A percentile compares a stretch with the other conserved stretches of the same genome.
phyloP scores from a whole-genome alignment of 2,797 vertebrate genomes.

The Caiman crocodilus region DNA sequence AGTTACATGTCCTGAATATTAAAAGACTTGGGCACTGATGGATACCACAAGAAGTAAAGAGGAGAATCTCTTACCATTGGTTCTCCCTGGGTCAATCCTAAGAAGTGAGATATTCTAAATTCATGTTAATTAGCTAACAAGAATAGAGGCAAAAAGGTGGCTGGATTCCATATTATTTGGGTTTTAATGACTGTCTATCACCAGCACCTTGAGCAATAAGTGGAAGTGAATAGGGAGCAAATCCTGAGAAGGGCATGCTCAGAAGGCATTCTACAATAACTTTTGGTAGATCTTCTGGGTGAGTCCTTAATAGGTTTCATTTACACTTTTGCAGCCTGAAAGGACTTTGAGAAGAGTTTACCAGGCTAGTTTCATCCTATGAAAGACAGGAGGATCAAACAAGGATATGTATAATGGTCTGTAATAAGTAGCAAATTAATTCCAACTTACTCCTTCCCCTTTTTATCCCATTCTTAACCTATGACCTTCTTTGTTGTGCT shows the following conservation, averaged over 20 bases:
- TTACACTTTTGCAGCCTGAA: not conserved
- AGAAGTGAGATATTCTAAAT: conserved; percentile 39
- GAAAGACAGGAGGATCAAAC: not conserved
- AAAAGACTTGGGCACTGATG: not conserved
- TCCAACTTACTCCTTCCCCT: not conserved
- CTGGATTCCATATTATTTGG: conserved; percentile 9
- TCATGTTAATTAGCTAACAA: not conserved
- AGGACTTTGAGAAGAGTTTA: not conserved
- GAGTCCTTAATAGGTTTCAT: conserved; percentile 30
- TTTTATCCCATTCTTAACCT: not conserved
- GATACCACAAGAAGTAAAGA: not conserved
- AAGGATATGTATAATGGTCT: not conserved
- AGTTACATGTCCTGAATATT: not conserved
- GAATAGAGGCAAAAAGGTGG: not conserved
- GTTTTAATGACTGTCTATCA: not conserved
- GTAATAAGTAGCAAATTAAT: not conserved
- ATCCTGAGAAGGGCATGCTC: not conserved
- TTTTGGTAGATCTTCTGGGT: conserved; percentile 24
- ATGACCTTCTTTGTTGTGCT: not conserved
- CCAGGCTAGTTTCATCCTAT: not conserved
- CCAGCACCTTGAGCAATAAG: not conserved
- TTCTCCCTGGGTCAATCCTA: conserved; percentile 17
- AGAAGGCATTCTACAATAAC: not conserved
- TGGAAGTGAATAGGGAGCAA: not conserved
- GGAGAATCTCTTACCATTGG: not conserved